Evolutionary conservation across 1,140 invertebrate species (phyloP), one percentile per base, ranked within the genome.

Genomic region (Zaprionus kolodkinae): DNA sequence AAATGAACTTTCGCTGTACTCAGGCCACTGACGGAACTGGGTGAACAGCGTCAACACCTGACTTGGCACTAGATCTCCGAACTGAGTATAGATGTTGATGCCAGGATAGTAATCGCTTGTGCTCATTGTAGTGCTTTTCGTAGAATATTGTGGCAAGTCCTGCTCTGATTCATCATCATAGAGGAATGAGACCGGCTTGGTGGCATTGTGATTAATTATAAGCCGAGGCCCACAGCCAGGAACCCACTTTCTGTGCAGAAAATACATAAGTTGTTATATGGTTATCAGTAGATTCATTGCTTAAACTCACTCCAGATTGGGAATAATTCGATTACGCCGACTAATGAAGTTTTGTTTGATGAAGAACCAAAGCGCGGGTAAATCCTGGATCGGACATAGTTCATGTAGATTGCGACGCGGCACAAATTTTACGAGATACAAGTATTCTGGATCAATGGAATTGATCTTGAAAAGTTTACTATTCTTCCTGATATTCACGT

Each of bases 71-170:
- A 95, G 85, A 76, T 95, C 94, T 3, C 94, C 94, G 85, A 95
- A 95, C 78, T 94, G 93, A 1, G 95, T 95, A 72, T 94, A 95
- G 40, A 95, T 95, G 13, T 94, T 95, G 69, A 95, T 94, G 40
- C 94, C 94, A 11, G 94, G 93, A 60, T 94, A 93, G 48, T 91
- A 84, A 38, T 93, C 92, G 0, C 55, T 56, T 0, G 38, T 66
- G 40, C 61, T 87, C 68, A 93, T 89, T 0, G 72, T 78, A 6
- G 68, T 83, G 55, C 91, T 82, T 4, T 27, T 79, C 10, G 35
- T 81, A n/a, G 91, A 78, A 63, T 80, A 92, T 30, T 74, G 65
- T 0, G 92, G 91, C 57, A 91, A 21, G 3, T 81, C 64, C 2
- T 92, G 64, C 25, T 78, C 84, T 13, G 91, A 86, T n/a, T 94